phyloP scores from a whole-genome alignment of 1,140 invertebrate genomes.

The Nymphalis io region DNA sequence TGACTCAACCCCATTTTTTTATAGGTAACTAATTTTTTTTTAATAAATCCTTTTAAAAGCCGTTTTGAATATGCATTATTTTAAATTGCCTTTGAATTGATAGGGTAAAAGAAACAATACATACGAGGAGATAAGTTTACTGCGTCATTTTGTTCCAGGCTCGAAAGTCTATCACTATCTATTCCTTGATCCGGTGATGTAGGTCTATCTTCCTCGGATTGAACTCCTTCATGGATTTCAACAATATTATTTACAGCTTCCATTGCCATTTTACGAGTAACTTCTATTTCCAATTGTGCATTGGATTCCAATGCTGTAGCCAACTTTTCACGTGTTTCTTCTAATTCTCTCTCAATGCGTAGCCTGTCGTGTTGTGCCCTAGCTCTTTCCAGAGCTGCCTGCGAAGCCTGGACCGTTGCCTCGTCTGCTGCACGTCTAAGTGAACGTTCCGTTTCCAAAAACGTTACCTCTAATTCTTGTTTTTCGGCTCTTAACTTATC shows the following conservation, averaged over 20 bases:
- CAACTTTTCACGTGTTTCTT: slow-evolving; percentile 67
- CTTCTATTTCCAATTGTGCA: slow-evolving; percentile 63
- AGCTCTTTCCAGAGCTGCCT: slow-evolving; percentile 75
- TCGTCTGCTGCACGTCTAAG: slow-evolving; percentile 72
- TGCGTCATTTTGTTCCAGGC: slow-evolving; percentile 77
- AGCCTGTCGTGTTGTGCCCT: slow-evolving; percentile 70
- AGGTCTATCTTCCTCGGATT: slow-evolving; percentile 68
- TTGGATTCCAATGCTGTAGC: slow-evolving; percentile 55
- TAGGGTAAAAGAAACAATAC: slow-evolving; percentile 36
- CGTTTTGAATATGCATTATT: too few relatives aligned
- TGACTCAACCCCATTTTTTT: too few relatives aligned
- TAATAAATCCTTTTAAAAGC: background rate
- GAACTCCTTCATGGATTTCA: slow-evolving; percentile 48
- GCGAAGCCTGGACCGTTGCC: slow-evolving; percentile 75
- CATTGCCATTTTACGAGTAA: slow-evolving; percentile 54
- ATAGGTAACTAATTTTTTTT: too few relatives aligned
- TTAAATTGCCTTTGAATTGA: background rate
- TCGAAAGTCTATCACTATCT: slow-evolving; percentile 82
- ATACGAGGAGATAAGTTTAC: slow-evolving; percentile 69
- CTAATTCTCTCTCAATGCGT: slow-evolving; percentile 71
- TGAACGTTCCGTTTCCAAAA: slow-evolving; percentile 65
- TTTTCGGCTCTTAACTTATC: slow-evolving; percentile 63
- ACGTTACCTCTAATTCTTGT: slow-evolving; percentile 63
- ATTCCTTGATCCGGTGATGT: slow-evolving; percentile 82
- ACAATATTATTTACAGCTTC: slow-evolving; percentile 59